phyloP scores from a whole-genome alignment of 2,797 vertebrate species.

The Sarcoramphus papa region DNA sequence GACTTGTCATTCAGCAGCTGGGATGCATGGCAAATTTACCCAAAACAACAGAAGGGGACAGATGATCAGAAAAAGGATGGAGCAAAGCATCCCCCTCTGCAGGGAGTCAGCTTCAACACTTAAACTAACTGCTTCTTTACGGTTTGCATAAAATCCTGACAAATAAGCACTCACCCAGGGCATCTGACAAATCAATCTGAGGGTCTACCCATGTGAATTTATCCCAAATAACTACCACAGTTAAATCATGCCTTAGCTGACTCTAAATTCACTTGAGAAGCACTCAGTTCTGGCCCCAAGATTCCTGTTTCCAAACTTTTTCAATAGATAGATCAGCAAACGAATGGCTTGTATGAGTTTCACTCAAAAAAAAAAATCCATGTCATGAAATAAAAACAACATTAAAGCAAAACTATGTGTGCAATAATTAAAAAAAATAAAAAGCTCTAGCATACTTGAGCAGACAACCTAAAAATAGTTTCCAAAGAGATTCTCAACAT shows the following conservation, averaged over 20 bases:
- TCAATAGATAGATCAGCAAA: neutral
- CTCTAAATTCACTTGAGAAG: neutral
- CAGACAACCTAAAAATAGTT: conserved; percentile 33
- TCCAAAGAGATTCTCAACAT: conserved; percentile 28
- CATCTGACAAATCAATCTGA: neutral
- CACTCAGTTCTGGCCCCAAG: neutral
- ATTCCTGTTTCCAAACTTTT: neutral
- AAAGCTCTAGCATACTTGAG: neutral
- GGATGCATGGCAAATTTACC: neutral
- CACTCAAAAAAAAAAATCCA: neutral
- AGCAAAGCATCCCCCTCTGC: neutral
- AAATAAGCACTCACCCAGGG: neutral
- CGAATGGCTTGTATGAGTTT: neutral
- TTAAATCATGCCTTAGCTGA: neutral
- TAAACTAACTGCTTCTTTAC: neutral
- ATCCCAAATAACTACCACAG: neutral
- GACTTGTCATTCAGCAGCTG: neutral
- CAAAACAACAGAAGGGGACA: neutral
- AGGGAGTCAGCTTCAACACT: neutral
- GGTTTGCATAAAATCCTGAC: neutral
- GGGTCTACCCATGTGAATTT: neutral
- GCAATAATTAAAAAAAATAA: conserved; percentile 27
- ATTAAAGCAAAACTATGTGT: neutral
- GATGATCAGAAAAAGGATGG: neutral
- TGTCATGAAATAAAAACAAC: conserved; percentile 2